A percentile compares a stretch with the other conserved stretches of the same genome.
phyloP scores from a whole-genome alignment of 2,888 invertebrate species.

The Belgica antarctica region DNA sequence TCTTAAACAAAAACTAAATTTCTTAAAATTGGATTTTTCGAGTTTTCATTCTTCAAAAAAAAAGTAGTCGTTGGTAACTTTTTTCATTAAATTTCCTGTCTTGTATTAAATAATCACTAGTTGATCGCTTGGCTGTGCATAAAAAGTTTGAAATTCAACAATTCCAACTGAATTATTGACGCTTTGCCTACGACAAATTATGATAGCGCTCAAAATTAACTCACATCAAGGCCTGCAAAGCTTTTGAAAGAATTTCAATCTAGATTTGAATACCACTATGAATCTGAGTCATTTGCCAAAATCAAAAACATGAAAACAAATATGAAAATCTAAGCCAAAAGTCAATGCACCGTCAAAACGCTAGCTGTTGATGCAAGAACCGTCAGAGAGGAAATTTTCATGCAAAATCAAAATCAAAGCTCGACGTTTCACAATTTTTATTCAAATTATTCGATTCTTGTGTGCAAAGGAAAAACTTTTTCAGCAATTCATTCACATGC shows the following conservation, averaged over 20 bases:
- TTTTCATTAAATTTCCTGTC: too few relatives aligned
- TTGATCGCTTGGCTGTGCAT: not conserved
- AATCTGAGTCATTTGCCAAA: constrained; percentile 20
- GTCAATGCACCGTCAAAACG: constrained; percentile 1
- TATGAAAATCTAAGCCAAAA: constrained; percentile 12
- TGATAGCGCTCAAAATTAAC: not conserved
- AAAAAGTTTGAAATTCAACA: not conserved
- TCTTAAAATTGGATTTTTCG: too few relatives aligned
- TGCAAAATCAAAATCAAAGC: too few relatives aligned
- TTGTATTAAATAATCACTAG: too few relatives aligned
- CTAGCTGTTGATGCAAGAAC: constrained; percentile 13
- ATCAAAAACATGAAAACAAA: constrained; percentile 19
- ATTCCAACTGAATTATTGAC: constrained; percentile 14
- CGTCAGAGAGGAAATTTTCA: not conserved
- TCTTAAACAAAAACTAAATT: too few relatives aligned
- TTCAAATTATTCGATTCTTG: not conserved
- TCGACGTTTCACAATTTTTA: constrained; percentile 25
- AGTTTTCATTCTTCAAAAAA: too few relatives aligned
- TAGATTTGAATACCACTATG: not conserved
- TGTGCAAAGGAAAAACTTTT: not conserved
- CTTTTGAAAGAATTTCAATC: not conserved
- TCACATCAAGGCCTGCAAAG: not conserved
- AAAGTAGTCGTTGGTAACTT: too few relatives aligned
- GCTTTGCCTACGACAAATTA: constrained; percentile 17
- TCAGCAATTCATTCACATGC: not conserved